Conservation (phyloP, 2,113 vertebrate genomes). For the Girardinichthys multiradiatus region DNA sequence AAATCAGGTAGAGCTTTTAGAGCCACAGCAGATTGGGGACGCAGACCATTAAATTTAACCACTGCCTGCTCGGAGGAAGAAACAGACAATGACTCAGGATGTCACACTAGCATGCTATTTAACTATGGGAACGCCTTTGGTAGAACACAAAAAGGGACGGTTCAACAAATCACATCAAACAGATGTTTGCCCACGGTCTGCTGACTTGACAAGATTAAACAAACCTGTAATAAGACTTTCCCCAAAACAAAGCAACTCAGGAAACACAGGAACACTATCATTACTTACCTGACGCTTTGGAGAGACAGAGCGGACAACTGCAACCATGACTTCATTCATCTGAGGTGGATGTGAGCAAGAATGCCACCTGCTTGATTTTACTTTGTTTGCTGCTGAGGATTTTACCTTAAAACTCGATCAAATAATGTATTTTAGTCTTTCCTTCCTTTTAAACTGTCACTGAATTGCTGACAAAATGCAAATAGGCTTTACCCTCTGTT, state of each 20-base stretch:
- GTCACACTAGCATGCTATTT: conserved; percentile 72
- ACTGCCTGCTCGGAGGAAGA: conserved; percentile 68
- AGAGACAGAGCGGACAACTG: conserved; percentile 22
- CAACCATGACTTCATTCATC: conserved; percentile 24
- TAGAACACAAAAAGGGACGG: conserved; percentile 55
- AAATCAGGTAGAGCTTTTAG: conserved; percentile 69
- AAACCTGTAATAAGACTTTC: conserved; percentile 57
- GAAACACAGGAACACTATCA: conserved; percentile 45
- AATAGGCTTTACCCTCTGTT: conserved; percentile 57
- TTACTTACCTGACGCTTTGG: conserved; percentile 43
- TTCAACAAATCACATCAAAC: conserved; percentile 72
- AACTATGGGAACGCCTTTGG: conserved; percentile 64
- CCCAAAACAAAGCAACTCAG: conserved; percentile 51
- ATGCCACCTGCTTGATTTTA: conserved; percentile 11
- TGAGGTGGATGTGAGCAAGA: conserved; percentile 13
- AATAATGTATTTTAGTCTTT: conserved; percentile 41
- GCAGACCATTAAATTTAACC: conserved; percentile 79
- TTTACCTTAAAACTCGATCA: conserved; percentile 25
- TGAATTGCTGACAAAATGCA: conserved; percentile 62
- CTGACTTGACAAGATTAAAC: conserved; percentile 66
- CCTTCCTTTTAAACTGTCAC: conserved; percentile 48
- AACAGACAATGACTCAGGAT: conserved; percentile 79
- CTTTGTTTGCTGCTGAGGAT: conserved; percentile 13
- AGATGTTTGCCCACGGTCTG: conserved; percentile 60
- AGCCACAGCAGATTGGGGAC: conserved; percentile 62